Evolutionary conservation across 2,113 vertebrate genomes (phyloP).

Genomic region (Alosa alosa): DNA sequence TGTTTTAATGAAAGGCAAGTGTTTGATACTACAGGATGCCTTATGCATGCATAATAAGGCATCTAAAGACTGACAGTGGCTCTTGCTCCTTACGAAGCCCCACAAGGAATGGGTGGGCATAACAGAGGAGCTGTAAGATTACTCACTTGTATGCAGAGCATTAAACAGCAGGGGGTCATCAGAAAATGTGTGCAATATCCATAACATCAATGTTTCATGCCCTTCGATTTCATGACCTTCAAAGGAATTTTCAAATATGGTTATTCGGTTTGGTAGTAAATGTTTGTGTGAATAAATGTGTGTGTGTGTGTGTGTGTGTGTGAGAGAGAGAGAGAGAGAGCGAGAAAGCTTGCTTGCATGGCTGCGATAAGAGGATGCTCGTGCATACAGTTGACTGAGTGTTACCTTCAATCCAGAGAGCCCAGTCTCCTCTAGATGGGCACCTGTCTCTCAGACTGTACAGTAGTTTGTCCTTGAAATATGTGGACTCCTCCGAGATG

Average conservation of each 20-base stretch:
- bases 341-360: not conserved
- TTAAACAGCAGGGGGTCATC: not conserved
- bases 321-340: not conserved
- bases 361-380: not conserved
- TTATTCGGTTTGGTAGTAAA: not conserved
- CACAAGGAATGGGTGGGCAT: too few species aligned
- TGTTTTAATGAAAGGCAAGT: too few species aligned
- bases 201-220: not conserved
- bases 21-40: too few species aligned
- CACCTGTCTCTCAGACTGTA: not conserved
- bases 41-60: too few species aligned
- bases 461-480: not conserved
- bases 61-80: not conserved
- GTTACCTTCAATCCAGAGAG: slow-evolving; percentile 48
- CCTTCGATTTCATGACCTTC: not conserved
- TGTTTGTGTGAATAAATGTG: slow-evolving; percentile 22
- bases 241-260: slow-evolving; percentile 28
- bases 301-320: slow-evolving; percentile 26
- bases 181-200: not conserved
- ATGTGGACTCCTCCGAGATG: not conserved
- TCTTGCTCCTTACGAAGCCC: not conserved
- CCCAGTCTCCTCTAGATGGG: not conserved
- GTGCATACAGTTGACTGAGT: slow-evolving; percentile 24
- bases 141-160: slow-evolving; percentile 29
- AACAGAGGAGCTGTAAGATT: not conserved